A percentile compares a stretch with the other conserved stretches of the same genome.
Evolutionary conservation across 2,888 invertebrate genomes (phyloP).

Genomic region (Acholoe squamosa): DNA sequence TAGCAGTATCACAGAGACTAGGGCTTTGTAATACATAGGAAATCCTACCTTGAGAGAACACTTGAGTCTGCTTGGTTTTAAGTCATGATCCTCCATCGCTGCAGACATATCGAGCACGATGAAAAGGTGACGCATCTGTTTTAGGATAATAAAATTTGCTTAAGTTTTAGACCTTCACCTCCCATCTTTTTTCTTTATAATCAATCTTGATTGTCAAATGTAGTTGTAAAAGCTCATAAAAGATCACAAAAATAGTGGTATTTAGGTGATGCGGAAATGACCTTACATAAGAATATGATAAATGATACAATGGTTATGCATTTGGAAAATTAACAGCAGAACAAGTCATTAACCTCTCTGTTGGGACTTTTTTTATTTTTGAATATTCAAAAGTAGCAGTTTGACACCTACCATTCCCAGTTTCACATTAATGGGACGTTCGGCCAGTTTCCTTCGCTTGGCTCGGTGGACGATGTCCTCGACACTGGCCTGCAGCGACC

Average conservation of each 20-base stretch:
- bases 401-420: constrained; percentile 89
- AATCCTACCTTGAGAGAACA: constrained; percentile 90
- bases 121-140: constrained; percentile 95
- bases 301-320: neutral
- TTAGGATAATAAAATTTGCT: too few species aligned
- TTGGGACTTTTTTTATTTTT: too few species aligned
- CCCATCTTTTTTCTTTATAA: too few species aligned
- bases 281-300: too few species aligned
- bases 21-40: too few species aligned
- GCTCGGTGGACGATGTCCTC: constrained; percentile 96
- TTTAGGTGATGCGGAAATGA: too few species aligned
- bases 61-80: constrained; percentile 95
- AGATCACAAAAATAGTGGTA: too few species aligned
- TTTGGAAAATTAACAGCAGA: neutral
- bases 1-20: too few species aligned
- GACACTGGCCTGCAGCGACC: constrained; percentile 94
- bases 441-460: constrained; percentile 86
- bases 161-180: too few species aligned
- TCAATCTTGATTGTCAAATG: too few species aligned
- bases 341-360: neutral
- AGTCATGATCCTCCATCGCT: constrained; percentile 96
- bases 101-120: constrained; percentile 96
- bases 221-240: too few species aligned
- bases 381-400: neutral
- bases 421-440: constrained; percentile 87